phyloP scores from a whole-genome alignment of 2,113 vertebrate species.

The Myotis lucifugus region DNA sequence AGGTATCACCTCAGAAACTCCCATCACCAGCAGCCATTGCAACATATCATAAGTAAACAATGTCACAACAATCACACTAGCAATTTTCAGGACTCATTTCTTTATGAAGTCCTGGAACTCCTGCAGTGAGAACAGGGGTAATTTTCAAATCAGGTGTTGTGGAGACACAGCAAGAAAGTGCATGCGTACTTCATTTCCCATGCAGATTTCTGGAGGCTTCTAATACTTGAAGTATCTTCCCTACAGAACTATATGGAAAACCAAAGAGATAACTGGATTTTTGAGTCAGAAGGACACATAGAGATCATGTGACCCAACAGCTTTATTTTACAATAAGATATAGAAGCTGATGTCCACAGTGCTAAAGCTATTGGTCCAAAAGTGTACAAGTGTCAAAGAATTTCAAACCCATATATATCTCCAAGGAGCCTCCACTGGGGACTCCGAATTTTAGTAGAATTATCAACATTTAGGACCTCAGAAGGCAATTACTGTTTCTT shows the following conservation, averaged over 20 bases:
- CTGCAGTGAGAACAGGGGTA: background rate
- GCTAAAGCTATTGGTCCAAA: background rate
- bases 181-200: background rate
- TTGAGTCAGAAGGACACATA: background rate
- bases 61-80: background rate
- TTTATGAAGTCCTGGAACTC: background rate
- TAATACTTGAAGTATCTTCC: background rate
- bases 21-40: background rate
- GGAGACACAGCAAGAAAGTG: background rate
- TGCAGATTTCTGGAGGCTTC: background rate
- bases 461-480: background rate
- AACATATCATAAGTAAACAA: background rate
- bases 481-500: background rate
- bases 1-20: background rate
- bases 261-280: background rate
- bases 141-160: background rate
- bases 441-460: slow-evolving; percentile 9
- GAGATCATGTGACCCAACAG: background rate
- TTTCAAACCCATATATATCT: background rate
- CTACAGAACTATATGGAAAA: background rate
- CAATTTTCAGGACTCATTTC: background rate
- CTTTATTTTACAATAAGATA: background rate
- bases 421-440: background rate
- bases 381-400: background rate
- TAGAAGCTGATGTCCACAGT: background rate